Evolutionary conservation across 2,113 vertebrate species (phyloP), one percentile per base, ranked within the genome.

Genomic region (Dipodomys stephensi): DNA sequence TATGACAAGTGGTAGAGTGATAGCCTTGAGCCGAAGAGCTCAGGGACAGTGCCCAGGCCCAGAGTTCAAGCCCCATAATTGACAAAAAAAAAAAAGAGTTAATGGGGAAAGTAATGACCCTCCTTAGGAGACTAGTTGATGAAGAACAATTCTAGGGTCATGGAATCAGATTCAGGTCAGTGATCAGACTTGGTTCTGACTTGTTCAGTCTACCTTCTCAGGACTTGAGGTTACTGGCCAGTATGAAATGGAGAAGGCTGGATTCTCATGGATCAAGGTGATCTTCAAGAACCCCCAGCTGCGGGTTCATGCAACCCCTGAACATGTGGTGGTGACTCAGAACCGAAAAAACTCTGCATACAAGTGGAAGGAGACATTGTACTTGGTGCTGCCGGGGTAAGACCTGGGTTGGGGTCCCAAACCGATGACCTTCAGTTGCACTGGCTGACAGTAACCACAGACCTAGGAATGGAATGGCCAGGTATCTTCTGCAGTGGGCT

Each of bases 231-330:
- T 98, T 89, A 96, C 0, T 0, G 98, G 98, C 35, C 93, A 95
- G 7, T 95, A 96, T 30, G 93, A 96, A 25, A 39, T 30, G 20
- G 76, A 89, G n/a, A 81, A 0, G 7, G 62, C 83, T 12, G 86
- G 27, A 28, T 98, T 98, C 88, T 90, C 86, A 2, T 89, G 96
- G 94, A 96, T 98, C 16, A 30, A 96, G 16, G 77, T 98, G 79
- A 87, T 2, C 73, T 97, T 97, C 4, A 68, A 27, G 96, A 91
- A 92, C 11, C 97, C 90, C 0, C 60, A 95, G 0, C 19, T 87
- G 16, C 89, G 13, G 88, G 72, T 98, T 73, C 89, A 0, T 0
- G 80, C 96, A 4, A 81, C 96, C 72, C 94, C 22, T 4, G 62
- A 95, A 2, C 92, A 32, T 0, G 69, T 98, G 8, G 4, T 97